Evolutionary conservation across 2,797 vertebrate species (phyloP), one percentile per base, ranked within the genome.

Genomic region (Parambassis ranga): DNA sequence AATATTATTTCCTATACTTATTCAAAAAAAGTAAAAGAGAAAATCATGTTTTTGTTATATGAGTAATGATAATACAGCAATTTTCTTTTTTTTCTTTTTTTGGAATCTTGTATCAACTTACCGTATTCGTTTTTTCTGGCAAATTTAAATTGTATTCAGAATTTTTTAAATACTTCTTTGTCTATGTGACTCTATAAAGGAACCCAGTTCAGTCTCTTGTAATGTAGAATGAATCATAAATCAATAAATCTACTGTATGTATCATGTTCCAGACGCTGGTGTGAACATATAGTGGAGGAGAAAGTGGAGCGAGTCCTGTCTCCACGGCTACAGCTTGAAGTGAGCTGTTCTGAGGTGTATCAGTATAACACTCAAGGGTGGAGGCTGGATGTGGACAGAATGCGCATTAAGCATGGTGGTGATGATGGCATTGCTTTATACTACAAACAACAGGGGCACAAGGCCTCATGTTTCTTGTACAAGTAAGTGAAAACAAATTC

Each of bases 331-430:
- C 93, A 97, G 88, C 91, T 91, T 0, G 65, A 86, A 2, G 95
- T 94, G 66, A 90, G 91, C 27, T 98, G 96, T 4, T 72, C 93
- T 9, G 75, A 86, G 14, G 83, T 97, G 16, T 94, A 94, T 75
- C 94, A 89, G 68, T 95, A 90, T 70, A 93, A 89, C 83, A 87
- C 79, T 52, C 88, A 81, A 0, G 95, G 91, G 24, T 98, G 97
- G 96, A 83, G 37, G 9, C 82, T 96, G 18, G 95, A 95, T 38
- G 86, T 82, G 59, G 90, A 93, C 10, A 57, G 89, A 71, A 94
- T 93, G 86, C 87, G 86, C 2, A 52, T 32, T 8, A 68, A 51
- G 5, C 84, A 91, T 0, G 92, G 92, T 0, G 88, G 85, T 0
- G 90, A 81, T 0, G 77, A 61, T 0, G 91, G 90, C 2, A 92